Evolutionary conservation across 2,113 vertebrate species (phyloP).

Genomic region (Melanostigma gelatinosum): DNA sequence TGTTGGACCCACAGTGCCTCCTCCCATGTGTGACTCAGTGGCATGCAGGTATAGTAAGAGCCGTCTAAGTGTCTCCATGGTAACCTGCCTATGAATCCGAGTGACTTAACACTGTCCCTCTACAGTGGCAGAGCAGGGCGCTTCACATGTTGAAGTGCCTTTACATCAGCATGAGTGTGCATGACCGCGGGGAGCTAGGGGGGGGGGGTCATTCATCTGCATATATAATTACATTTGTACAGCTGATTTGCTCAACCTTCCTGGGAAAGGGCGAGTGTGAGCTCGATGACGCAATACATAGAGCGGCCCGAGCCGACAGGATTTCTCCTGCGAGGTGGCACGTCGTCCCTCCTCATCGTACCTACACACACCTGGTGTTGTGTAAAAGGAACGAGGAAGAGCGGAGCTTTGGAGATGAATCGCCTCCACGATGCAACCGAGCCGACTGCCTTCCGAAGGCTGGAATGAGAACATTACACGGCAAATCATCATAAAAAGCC

Average conservation of each 20-base stretch:
- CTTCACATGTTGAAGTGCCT: conserved; percentile 34
- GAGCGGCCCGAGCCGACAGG: neutral
- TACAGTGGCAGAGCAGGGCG: conserved; percentile 22
- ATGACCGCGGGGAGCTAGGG: conserved; percentile 30
- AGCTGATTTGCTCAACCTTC: conserved; percentile 24
- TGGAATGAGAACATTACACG: neutral
- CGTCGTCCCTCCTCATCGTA: conserved; percentile 1
- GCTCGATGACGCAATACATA: conserved; percentile 35
- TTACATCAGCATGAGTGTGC: conserved; percentile 67
- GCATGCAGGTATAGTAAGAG: conserved; percentile 49
- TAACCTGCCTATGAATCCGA: conserved; percentile 70
- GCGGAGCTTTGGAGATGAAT: conserved; percentile 55
- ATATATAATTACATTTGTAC: conserved; percentile 22
- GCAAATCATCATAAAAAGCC: conserved; percentile 26
- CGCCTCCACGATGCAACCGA: conserved; percentile 52
- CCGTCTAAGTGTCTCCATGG: conserved; percentile 77
- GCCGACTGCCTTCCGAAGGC: conserved; percentile 48
- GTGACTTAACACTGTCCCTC: conserved; percentile 73
- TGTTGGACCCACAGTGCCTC: conserved; percentile 38
- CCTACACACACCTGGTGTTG: conserved; percentile 38
- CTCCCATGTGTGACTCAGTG: conserved; percentile 57
- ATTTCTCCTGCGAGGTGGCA: neutral
- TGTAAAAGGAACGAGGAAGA: neutral
- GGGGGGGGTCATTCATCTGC: conserved; percentile 38
- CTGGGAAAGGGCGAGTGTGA: conserved; percentile 20